Base-by-base conservation (phyloP, 2,888 invertebrate genomes). In the Eristalis intricaria region DNA sequence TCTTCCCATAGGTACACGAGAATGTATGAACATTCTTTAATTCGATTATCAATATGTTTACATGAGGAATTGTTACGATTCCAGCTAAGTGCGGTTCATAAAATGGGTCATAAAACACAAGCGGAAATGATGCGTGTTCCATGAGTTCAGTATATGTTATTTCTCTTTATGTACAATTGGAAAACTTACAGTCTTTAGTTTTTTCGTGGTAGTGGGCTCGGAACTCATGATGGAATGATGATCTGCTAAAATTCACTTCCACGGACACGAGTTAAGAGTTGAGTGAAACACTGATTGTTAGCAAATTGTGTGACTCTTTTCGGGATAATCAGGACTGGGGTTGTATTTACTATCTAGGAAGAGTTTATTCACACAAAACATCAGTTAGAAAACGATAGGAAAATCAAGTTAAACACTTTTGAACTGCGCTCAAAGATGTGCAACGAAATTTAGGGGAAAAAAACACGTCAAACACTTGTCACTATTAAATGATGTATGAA, bases 141-240 rank as follows among this genome's bases (percentile, higher is more conserved):
- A 19, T 50, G 50, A 8, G 35, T 10, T 8, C 8, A 11, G 29
- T 29, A 5, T 29, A 35, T 35, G 35, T 35, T 35, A 35, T n/a
- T 50, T 50, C 19, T 19, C n/a, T 58, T 26, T 19, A 29, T 26
- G 19, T 32, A 56, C 8, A 58, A 50, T 63, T 29, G 40, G 4
- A 65, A 58, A 38, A 63, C 87, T 84, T 80, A 87, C 87, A 58
- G 79, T 87, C 71, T 87, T 87, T 19, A 87, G 40, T 75, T 84
- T 87, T 40, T 87, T 87, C 43, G 84, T 80, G 50, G 73, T 87
- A 38, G 87, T 83, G 4, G 70, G 70, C 68, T 84, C 84, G 50
- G 23, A 79, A 69, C 78, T 87, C 87, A 87, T 87, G 26, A 19
- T 82, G 68, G 19, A 19, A 19, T 19, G n/a, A 15, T 43, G 50